These are phyloP conservation scores for Antitype chi DNA, from an alignment of 2,888 invertebrate species.

Conservation along the genomic window DNA sequence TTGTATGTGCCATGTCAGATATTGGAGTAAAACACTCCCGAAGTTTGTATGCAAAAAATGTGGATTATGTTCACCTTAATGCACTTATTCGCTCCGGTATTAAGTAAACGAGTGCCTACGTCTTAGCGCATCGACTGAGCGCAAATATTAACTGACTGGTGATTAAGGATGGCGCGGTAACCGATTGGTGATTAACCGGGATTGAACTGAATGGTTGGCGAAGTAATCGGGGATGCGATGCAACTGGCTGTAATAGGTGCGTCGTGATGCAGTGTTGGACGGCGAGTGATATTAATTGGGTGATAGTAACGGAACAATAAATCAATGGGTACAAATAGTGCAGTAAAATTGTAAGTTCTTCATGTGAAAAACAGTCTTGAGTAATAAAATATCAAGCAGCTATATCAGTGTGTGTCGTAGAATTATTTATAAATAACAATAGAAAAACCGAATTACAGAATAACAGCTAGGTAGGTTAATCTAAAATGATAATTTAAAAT, in stretches of 20 bases:
- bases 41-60: too few species aligned
- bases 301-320: conserved; percentile 23
- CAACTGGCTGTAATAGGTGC: conserved; percentile 27
- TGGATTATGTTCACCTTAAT: too few species aligned
- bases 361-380: neutral
- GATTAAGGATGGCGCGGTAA: conserved; percentile 35
- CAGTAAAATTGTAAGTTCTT: neutral
- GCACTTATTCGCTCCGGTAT: conserved; percentile 23
- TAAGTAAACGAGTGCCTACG: conserved; percentile 35
- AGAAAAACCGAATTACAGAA: neutral
- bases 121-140: conserved; percentile 18
- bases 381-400: neutral
- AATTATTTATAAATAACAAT: neutral
- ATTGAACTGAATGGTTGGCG: neutral
- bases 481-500: neutral
- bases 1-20: too few species aligned
- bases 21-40: too few species aligned
- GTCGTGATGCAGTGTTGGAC: conserved; percentile 24
- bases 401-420: too few species aligned
- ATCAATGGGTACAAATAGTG: neutral
- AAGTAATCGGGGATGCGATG: neutral
- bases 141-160: conserved; percentile 36
- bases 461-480: neutral
- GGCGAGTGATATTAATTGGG: conserved; percentile 32
- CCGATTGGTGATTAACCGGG: conserved; percentile 19